Evolutionary conservation across 2,113 vertebrate genomes (phyloP), one percentile per base, ranked within the genome.

Genomic region (Ia io): DNA sequence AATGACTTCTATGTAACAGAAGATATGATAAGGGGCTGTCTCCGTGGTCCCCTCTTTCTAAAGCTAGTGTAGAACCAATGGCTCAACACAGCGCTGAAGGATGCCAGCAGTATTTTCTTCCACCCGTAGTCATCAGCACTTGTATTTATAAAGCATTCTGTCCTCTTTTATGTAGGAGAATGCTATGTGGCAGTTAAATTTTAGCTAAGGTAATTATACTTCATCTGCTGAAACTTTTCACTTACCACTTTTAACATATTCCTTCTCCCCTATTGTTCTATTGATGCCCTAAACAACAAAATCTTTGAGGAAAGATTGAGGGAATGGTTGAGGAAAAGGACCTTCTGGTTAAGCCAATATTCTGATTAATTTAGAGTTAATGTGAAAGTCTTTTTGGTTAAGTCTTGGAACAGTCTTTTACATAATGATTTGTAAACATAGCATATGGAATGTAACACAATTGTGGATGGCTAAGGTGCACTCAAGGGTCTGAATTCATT

Each of bases 171-270:
- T 35, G 13, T n/a, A 44, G 40, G 32, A 4, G 9, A 86, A 89
- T 76, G 49, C 44, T 71, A 44, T 22, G 6, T 76, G 74, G 2
- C 51, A 70, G 44, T 84, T 93, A 61, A 51, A 86, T 93, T 91
- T 84, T 84, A 93, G 70, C 44, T 76, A 84, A 94, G 42, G 67
- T 79, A 65, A 77, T 90, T 94, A 44, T 63, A 67, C 5, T 63
- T 16, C 42, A 71, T 71, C 42, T 65, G 10, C 35, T 92, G 40
- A 92, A 87, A 70, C 23, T 84, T 92, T 86, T 70, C 9, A 18
- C 65, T 70, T 47, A 44, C 53, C 88, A 88, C 44, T 89, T 90
- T 84, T 69, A 25, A 82, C 73, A 14, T 16, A 65, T n/a, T 84
- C 40, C 42, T 90, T 76, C 35, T 80, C 74, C 10, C 13, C n/a